These are phyloP conservation scores for Aricia artaxerxes DNA, from an alignment of 2,888 invertebrate genomes.

Conservation along the genomic window DNA sequence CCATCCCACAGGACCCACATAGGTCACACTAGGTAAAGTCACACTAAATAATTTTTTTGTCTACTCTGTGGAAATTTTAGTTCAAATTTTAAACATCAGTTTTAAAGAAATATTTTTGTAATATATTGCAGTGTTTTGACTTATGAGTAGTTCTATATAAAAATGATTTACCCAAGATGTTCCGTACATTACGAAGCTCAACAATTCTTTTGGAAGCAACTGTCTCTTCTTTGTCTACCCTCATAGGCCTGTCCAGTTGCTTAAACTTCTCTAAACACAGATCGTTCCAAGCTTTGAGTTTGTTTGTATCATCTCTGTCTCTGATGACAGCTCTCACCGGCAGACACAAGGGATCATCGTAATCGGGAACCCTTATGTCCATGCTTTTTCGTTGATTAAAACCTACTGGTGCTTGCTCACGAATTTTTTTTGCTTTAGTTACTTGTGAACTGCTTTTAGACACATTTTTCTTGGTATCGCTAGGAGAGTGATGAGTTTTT, in stretches of 20 bases:
- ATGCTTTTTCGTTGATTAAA: constrained; percentile 46
- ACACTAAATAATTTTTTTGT: too few relatives aligned
- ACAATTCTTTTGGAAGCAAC: constrained; percentile 56
- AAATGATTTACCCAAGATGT: constrained; percentile 54
- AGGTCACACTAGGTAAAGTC: too few relatives aligned
- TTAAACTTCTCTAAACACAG: constrained; percentile 64
- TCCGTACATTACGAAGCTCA: constrained; percentile 59
- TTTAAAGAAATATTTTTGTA: too few relatives aligned
- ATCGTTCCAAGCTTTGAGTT: constrained; percentile 64
- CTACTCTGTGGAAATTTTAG: too few relatives aligned
- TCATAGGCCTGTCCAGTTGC: constrained; percentile 52
- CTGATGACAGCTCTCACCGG: constrained; percentile 59
- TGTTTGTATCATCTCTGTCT: constrained; percentile 51
- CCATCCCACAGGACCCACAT: too few relatives aligned
- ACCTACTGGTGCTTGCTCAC: background rate
- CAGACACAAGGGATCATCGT: constrained; percentile 67
- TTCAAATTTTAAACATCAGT: too few relatives aligned
- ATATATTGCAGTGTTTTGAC: too few relatives aligned
- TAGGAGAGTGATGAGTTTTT: constrained; percentile 35
- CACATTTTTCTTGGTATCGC: background rate
- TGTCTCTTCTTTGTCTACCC: constrained; percentile 53
- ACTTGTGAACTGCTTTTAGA: background rate
- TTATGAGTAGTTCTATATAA: background rate
- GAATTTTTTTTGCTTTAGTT: background rate
- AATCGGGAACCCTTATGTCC: constrained; percentile 64